Evolutionary conservation across 2,888 invertebrate genomes (phyloP).

Genomic region (Noctua pronuba): DNA sequence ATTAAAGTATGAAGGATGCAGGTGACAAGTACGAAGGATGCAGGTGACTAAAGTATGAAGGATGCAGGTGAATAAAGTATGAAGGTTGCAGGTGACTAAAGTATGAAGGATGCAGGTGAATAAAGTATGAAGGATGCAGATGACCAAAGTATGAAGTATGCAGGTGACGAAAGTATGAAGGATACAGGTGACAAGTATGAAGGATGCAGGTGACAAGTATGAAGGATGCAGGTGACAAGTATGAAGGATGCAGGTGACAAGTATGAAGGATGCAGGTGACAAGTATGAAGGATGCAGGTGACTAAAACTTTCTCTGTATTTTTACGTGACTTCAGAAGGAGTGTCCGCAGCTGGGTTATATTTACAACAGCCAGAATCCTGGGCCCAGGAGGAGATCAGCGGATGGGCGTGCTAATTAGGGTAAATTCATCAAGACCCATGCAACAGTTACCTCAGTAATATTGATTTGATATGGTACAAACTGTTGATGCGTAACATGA

Average conservation of each 20-base stretch:
- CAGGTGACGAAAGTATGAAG: too few relatives aligned
- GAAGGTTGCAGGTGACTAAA: not conserved
- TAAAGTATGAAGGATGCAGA: too few relatives aligned
- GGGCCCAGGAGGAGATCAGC: not conserved
- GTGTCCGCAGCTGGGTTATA: not conserved
- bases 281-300: not conserved
- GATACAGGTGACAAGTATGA: too few relatives aligned
- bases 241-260: too few relatives aligned
- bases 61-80: not conserved
- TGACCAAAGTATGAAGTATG: too few relatives aligned
- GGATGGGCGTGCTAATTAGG: not conserved
- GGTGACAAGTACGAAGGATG: too few relatives aligned
- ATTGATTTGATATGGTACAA: not conserved
- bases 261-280: too few relatives aligned
- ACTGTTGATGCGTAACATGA: not conserved
- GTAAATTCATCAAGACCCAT: not conserved
- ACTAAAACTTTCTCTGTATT: not conserved
- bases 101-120: not conserved
- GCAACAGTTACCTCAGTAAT: not conserved
- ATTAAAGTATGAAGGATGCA: too few relatives aligned
- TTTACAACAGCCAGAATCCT: not conserved
- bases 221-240: too few relatives aligned
- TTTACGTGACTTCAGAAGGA: not conserved
- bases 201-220: too few relatives aligned
- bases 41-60: too few relatives aligned